Percentiles rank a stretch among this genome's conserved stretches.
These are phyloP conservation scores for Nowickia ferox DNA, from an alignment of 2,888 invertebrate genomes.

Conservation along the genomic window DNA sequence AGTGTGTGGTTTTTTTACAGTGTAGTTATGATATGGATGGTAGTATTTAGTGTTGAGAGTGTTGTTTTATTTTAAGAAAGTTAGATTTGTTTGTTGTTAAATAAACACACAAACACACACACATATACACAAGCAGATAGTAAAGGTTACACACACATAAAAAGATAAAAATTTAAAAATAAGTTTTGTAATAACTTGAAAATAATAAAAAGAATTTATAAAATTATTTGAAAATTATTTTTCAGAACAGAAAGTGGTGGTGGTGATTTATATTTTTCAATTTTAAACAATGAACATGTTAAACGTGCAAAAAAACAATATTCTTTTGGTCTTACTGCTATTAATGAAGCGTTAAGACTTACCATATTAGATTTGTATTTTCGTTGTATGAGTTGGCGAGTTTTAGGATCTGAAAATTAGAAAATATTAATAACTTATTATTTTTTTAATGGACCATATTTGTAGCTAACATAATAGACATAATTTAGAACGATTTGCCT, in stretches of 20 bases:
- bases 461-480: too few relatives aligned
- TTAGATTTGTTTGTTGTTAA: slow-evolving; percentile 42
- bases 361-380: slow-evolving; percentile 99
- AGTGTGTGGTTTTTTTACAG: slow-evolving; percentile 56
- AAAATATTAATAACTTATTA: not conserved
- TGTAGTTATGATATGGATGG: slow-evolving; percentile 73
- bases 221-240: not conserved
- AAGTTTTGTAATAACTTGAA: slow-evolving; percentile 37
- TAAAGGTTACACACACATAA: slow-evolving; percentile 64
- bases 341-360: slow-evolving; percentile 83
- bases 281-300: slow-evolving; percentile 62
- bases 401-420: slow-evolving; percentile 95
- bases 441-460: too few relatives aligned
- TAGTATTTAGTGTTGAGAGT: slow-evolving; percentile 61
- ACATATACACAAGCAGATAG: slow-evolving; percentile 39
- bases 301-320: slow-evolving; percentile 61
- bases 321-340: not conserved
- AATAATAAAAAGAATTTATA: slow-evolving; percentile 3
- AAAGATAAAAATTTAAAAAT: slow-evolving; percentile 61
- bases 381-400: slow-evolving; percentile 96
- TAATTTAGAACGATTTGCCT: too few relatives aligned
- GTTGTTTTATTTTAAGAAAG: slow-evolving; percentile 50
- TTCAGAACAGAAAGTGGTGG: slow-evolving; percentile 1
- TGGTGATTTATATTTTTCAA: slow-evolving; percentile 21
- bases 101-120: slow-evolving; percentile 40